phyloP scores from a whole-genome alignment of 2,113 vertebrate species.

The Gadus chalcogrammus region DNA sequence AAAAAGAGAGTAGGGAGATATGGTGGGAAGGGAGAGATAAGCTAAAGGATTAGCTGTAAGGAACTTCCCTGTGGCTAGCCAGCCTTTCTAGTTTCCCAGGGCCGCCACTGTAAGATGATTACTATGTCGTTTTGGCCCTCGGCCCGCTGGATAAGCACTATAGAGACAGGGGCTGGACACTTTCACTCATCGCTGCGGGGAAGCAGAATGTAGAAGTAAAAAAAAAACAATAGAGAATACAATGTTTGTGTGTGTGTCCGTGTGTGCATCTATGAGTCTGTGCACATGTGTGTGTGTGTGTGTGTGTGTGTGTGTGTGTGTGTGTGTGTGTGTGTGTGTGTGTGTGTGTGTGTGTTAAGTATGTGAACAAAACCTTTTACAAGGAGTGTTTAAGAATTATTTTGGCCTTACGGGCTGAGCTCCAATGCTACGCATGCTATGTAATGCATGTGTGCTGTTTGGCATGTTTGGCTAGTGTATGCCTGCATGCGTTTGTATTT shows the following conservation, averaged over 20 bases:
- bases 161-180: slow-evolving; percentile 54
- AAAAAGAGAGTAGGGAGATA: slow-evolving; percentile 19
- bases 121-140: slow-evolving; percentile 74
- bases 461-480: no score
- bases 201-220: not conserved
- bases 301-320: no score
- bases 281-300: no score
- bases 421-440: no score
- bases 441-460: no score
- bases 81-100: slow-evolving; percentile 58
- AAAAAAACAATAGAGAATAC: slow-evolving; percentile 3
- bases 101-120: slow-evolving; percentile 78
- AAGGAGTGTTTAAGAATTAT: not conserved
- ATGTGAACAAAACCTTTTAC: no score
- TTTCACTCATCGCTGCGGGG: slow-evolving; percentile 56
- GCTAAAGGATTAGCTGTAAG: slow-evolving; percentile 66
- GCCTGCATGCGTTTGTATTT: no score
- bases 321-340: no score
- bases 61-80: slow-evolving; percentile 64
- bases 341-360: no score
- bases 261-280: no score
- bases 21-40: slow-evolving; percentile 35
- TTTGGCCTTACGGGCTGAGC: no score
- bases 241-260: not conserved
- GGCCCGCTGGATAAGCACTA: slow-evolving; percentile 75